These are phyloP conservation scores for Premnoplex brunnescens DNA, from an alignment of 2,797 vertebrate genomes.

Conservation along the genomic window DNA sequence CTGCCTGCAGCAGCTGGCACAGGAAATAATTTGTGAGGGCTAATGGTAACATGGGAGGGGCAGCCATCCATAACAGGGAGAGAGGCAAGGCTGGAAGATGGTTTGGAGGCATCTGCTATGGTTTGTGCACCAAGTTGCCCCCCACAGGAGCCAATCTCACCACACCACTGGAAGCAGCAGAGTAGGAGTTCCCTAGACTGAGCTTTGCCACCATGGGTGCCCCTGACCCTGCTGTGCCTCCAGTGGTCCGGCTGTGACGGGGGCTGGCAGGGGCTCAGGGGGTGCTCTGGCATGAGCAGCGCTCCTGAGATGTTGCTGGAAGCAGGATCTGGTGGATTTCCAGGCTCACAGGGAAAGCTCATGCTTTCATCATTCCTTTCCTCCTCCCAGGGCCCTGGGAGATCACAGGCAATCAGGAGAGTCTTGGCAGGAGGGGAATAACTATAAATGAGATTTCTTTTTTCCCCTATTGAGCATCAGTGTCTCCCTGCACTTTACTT, in stretches of 20 bases:
- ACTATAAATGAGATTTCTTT: not conserved
- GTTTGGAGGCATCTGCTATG: not conserved
- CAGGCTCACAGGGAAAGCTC: not conserved
- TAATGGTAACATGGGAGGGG: rapidly evolving
- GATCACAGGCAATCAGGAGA: not conserved
- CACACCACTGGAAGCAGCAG: not conserved
- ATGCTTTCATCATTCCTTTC: rapidly evolving
- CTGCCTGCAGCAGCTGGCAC: not conserved
- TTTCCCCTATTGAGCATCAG: not conserved
- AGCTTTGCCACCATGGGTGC: rapidly evolving
- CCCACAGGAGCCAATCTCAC: not conserved
- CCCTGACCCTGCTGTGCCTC: rapidly evolving
- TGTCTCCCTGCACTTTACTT: not conserved
- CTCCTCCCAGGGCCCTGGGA: not conserved
- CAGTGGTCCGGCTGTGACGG: rapidly evolving
- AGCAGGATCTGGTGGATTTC: not conserved
- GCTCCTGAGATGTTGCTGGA: rapidly evolving
- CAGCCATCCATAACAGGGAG: not conserved
- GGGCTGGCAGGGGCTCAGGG: rapidly evolving
- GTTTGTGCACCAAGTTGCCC: not conserved
- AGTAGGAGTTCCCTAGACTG: not conserved
- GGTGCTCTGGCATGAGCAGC: rapidly evolving
- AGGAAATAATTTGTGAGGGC: not conserved
- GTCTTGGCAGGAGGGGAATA: not conserved
- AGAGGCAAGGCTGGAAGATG: not conserved